Evolutionary conservation across 2,113 vertebrate species (phyloP), one percentile per base, ranked within the genome.

Genomic region (Plecotus auritus): DNA sequence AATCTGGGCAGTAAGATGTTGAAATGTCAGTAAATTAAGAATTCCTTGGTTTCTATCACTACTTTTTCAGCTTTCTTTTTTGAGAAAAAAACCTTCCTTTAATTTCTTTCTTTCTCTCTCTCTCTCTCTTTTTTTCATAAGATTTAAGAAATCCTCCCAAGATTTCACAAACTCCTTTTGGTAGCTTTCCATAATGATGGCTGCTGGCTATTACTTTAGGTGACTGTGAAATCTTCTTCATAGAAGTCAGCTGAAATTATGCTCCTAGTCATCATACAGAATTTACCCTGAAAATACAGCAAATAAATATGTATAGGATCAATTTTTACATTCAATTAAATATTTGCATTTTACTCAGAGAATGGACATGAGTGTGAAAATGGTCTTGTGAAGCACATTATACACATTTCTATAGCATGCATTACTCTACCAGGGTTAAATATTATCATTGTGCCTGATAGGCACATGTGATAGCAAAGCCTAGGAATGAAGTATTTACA

Each of bases 281-380:
- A 90, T 70, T 86, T 91, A 87, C 66, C n/a, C 73, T 86, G 90
- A 95, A 78, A 92, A 64, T 47, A 85, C 10, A 94, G 74, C 61
- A 96, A 90, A 96, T 96, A 96, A 89, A 95, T 93, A 97, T 88
- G 59, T 90, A 88, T 92, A 95, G 73, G 81, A 95, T 96, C 51
- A 78, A 51, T 32, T 96, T 97, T 97, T 86, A 94, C 59, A 92
- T 95, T 95, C 70, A 94, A 91, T 93, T 94, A 93, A 89, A 92
- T 95, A 94, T 96, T 96, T 95, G 56, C 73, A 96, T 95, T 83
- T 86, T 93, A 69, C 35, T 91, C 95, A 82, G 92, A 91, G 96
- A 92, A 95, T 93, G 90, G 85, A 77, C 69, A 66, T 87, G 22
- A 80, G n/a, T 42, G 23, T 83, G 64, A 91, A 92, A 95, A 95